Evolutionary conservation across 2,113 vertebrate genomes (phyloP).

Genomic region (Aegotheles bennettii): DNA sequence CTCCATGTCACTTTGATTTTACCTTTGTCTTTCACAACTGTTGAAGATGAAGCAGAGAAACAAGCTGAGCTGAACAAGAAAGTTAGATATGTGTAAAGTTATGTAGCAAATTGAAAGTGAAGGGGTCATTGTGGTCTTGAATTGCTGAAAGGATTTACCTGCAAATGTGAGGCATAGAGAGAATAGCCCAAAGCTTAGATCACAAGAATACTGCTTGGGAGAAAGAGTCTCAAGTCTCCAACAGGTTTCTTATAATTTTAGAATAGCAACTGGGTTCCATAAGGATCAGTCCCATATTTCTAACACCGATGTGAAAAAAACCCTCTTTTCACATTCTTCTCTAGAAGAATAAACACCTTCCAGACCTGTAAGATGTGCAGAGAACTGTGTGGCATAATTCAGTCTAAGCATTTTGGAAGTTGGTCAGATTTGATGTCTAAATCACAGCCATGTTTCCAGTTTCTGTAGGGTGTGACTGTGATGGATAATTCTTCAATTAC

Average conservation of each 20-base stretch:
- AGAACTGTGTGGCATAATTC: neutral
- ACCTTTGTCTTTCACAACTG: neutral
- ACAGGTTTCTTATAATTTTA: neutral
- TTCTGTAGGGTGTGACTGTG: neutral
- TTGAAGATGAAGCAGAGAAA: neutral
- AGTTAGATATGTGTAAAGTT: neutral
- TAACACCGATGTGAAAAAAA: neutral
- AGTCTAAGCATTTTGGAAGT: neutral
- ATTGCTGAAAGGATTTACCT: neutral
- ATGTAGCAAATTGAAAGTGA: neutral
- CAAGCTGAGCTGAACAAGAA: neutral
- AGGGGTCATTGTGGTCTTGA: neutral
- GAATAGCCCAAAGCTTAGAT: neutral
- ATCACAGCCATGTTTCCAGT: neutral
- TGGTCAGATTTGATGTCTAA: neutral
- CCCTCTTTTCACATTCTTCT: neutral
- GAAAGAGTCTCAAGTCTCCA: neutral
- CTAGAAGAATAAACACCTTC: neutral
- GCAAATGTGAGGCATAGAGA: neutral
- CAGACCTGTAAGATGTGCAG: neutral
- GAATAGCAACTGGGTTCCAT: neutral
- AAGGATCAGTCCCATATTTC: neutral
- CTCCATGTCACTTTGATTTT: neutral
- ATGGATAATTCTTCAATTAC: neutral
- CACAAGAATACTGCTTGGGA: neutral